Evolutionary conservation across 2,888 invertebrate genomes (phyloP).

Genomic region (Chrysomela aeneicollis): DNA sequence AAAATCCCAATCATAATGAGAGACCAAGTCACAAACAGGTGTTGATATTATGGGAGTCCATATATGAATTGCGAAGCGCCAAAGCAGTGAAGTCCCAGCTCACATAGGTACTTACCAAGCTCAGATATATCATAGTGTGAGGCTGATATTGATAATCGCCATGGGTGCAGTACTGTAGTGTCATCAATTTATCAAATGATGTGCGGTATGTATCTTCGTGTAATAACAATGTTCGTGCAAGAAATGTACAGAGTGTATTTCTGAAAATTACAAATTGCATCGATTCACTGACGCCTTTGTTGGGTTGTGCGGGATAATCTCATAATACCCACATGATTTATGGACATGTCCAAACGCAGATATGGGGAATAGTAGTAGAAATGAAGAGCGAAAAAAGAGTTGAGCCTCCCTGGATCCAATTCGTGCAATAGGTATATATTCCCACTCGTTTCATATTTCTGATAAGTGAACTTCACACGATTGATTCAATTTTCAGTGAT

Average conservation of each 20-base stretch:
- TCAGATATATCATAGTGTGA: conserved; percentile 19
- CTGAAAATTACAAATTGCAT: conserved; percentile 33
- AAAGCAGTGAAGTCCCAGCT: background rate
- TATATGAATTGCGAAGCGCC: background rate
- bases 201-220: conserved; percentile 33
- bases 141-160: conserved; percentile 31
- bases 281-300: conserved; percentile 17
- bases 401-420: background rate
- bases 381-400: background rate
- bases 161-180: conserved; percentile 36
- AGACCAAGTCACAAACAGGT: background rate
- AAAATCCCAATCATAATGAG: background rate
- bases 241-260: conserved; percentile 31
- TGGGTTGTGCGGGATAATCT: conserved; percentile 1
- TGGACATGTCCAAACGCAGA: background rate
- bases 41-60: background rate
- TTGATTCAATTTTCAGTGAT: too few species aligned
- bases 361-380: background rate
- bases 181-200: conserved; percentile 35
- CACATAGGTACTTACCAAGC: background rate
- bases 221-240: conserved; percentile 29
- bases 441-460: too few species aligned
- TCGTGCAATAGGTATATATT: too few species aligned
- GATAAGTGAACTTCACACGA: too few species aligned
- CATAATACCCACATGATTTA: conserved; percentile 1